phyloP scores from a whole-genome alignment of 30 jellyfish, hydroid and myxozoan genomes.

The Nemopilema nomurai region DNA sequence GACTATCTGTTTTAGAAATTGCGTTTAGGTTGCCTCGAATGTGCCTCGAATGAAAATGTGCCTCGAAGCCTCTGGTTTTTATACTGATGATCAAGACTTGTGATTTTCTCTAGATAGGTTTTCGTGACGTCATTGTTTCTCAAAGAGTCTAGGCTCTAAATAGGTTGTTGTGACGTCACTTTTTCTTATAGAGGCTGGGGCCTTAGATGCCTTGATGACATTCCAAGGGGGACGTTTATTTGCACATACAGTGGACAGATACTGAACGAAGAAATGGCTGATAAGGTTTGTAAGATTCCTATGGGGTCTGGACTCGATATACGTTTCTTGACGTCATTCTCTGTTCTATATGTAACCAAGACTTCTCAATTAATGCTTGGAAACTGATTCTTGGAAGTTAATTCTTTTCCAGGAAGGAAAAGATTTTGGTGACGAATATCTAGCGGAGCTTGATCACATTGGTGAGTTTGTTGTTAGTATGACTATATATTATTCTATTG shows the following conservation, averaged over 20 bases:
- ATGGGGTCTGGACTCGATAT: neutral
- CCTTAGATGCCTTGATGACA: constrained; percentile 90
- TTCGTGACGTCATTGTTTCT: too few relatives aligned
- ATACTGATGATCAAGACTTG: too few relatives aligned
- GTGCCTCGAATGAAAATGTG: too few relatives aligned
- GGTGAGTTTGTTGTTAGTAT: constrained; percentile 15
- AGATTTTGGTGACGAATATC: constrained; percentile 94
- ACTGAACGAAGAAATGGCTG: constrained; percentile 93
- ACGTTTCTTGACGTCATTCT: neutral
- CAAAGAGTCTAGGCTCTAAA: too few relatives aligned
- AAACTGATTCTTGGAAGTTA: too few relatives aligned
- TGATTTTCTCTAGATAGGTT: too few relatives aligned
- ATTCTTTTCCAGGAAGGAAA: constrained; percentile 67
- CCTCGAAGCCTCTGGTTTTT: too few relatives aligned
- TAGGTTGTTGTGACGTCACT: too few relatives aligned
- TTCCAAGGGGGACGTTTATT: constrained; percentile 90
- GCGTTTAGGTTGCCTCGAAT: too few relatives aligned
- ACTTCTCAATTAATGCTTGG: too few relatives aligned
- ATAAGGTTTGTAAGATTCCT: constrained; percentile 55
- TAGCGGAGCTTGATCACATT: constrained; percentile 94
- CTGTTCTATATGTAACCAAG: neutral
- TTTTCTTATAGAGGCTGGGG: constrained; percentile 99
- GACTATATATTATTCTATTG: neutral
- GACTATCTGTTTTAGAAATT: too few relatives aligned
- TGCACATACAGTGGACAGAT: constrained; percentile 96